Percentiles rank a stretch among this genome's conserved stretches.
Evolutionary conservation across 2,888 invertebrate genomes (phyloP).

Genomic region (Agrotis puta): DNA sequence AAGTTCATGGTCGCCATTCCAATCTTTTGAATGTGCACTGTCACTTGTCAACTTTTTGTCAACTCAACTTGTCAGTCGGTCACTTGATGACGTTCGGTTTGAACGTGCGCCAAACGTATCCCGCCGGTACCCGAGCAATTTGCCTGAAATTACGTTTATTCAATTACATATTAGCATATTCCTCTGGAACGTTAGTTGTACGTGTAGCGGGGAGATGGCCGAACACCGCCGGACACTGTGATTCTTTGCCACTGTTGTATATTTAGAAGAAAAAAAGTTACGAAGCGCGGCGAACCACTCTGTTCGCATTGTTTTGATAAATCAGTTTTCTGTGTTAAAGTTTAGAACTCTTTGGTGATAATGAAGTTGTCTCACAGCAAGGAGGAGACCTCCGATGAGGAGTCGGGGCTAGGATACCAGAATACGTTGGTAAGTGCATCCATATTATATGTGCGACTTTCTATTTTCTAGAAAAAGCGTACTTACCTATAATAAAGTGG

Average conservation of each 20-base stretch:
- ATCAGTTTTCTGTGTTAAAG: conserved; percentile 75
- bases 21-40: conserved; percentile 78
- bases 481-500: conserved; percentile 46
- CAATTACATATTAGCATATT: conserved; percentile 86
- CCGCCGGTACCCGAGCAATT: conserved; percentile 80
- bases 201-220: conserved; percentile 76
- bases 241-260: conserved; percentile 72
- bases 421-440: conserved; percentile 92
- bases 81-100: conserved; percentile 80
- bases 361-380: conserved; percentile 83
- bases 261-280: conserved; percentile 71
- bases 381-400: conserved; percentile 90
- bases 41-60: conserved; percentile 77
- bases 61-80: conserved; percentile 80
- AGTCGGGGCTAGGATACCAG: conserved; percentile 93
- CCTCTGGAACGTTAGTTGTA: conserved; percentile 76
- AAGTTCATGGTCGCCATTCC: conserved; percentile 80
- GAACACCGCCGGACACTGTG: conserved; percentile 76
- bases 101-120: conserved; percentile 79
- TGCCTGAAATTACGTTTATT: conserved; percentile 87
- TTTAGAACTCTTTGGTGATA: conserved; percentile 71
- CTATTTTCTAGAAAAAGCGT: conserved; percentile 77
- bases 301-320: conserved; percentile 79
- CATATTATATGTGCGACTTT: conserved; percentile 72
- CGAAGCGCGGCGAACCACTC: conserved; percentile 59